A percentile compares a stretch with the other conserved stretches of the same genome.
phyloP scores from a whole-genome alignment of 2,797 vertebrate genomes.

The Myioborus melanocephalus region DNA sequence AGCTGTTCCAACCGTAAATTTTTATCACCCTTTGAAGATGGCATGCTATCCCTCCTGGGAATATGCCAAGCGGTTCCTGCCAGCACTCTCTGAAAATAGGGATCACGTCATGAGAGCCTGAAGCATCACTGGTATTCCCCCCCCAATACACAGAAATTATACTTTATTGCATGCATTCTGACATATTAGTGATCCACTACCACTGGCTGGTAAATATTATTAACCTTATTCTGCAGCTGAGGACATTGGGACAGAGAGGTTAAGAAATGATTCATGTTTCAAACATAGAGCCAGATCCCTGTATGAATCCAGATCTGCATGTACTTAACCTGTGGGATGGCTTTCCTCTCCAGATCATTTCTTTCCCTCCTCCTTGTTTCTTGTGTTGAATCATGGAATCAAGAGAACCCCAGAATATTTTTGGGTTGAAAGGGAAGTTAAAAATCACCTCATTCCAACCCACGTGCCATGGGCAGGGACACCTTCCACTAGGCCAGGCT shows the following conservation, averaged over 20 bases:
- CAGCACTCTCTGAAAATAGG: background rate
- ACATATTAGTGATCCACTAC: background rate
- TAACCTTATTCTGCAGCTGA: background rate
- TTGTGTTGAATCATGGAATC: background rate
- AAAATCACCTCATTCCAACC: background rate
- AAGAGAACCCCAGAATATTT: background rate
- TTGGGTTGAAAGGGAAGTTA: background rate
- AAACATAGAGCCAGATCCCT: fast-evolving
- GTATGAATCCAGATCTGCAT: background rate
- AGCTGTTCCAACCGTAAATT: fast-evolving
- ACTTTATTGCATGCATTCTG: background rate
- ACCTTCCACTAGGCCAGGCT: background rate
- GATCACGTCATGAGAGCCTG: background rate
- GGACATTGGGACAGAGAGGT: background rate
- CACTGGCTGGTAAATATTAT: background rate
- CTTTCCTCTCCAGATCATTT: background rate
- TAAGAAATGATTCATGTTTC: background rate
- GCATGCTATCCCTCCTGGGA: background rate
- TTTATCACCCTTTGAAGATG: background rate
- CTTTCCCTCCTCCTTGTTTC: background rate
- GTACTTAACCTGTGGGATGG: background rate
- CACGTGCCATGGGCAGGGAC: fast-evolving
- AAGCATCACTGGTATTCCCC: background rate
- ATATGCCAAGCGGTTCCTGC: background rate
- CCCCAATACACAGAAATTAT: background rate